Conservation (phyloP, 2,888 invertebrate genomes). For the Rhopalosiphum nymphaeae region DNA sequence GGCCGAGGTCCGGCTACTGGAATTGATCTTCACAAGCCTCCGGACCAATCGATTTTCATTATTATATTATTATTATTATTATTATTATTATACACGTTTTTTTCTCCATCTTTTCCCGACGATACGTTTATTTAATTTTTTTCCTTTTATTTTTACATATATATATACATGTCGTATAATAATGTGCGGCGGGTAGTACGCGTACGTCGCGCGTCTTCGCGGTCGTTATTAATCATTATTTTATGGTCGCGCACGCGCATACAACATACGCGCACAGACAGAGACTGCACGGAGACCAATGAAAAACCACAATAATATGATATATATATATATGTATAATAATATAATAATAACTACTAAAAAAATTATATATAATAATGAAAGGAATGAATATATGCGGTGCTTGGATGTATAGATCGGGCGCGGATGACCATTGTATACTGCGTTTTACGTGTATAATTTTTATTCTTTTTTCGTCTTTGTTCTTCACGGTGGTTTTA, state of each 20-base stretch:
- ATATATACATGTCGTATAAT: not conserved
- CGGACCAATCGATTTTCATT: constrained; percentile 65
- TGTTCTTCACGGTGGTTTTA: constrained; percentile 63
- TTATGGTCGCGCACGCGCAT: constrained; percentile 53
- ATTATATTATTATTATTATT: constrained; percentile 39
- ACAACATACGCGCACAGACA: not conserved
- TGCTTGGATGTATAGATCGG: not conserved
- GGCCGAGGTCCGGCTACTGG: constrained; percentile 63
- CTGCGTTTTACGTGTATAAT: constrained; percentile 25
- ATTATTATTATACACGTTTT: constrained; percentile 59
- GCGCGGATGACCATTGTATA: constrained; percentile 61
- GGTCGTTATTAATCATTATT: constrained; percentile 64
- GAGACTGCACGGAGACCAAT: constrained; percentile 17
- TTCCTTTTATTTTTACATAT: constrained; percentile 29
- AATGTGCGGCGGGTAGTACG: not conserved
- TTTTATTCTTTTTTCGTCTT: constrained; percentile 39
- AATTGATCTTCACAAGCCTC: constrained; percentile 64
- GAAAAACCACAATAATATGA: constrained; percentile 64
- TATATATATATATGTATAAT: not conserved
- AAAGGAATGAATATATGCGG: constrained; percentile 53
- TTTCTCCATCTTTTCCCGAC: constrained; percentile 44
- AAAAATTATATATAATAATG: constrained; percentile 48
- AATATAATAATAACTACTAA: constrained; percentile 54
- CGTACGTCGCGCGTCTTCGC: constrained; percentile 41
- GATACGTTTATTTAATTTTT: constrained; percentile 23